Conservation (phyloP, 2,797 vertebrate genomes). For the Mus caroli region DNA sequence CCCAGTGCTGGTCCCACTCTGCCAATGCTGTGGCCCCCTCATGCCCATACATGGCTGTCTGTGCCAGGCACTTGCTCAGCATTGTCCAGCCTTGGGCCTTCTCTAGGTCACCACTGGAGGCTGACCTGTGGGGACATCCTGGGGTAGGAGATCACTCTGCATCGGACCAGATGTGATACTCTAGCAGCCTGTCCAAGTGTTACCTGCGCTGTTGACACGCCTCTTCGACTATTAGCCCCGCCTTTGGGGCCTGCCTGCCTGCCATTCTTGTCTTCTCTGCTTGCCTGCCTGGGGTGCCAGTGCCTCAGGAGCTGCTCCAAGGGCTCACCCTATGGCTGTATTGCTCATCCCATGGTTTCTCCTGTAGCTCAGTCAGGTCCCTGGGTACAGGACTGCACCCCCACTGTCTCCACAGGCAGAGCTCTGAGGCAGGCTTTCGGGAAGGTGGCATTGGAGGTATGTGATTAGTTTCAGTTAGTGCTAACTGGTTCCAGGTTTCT, state of each 20-base stretch:
- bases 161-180: background rate
- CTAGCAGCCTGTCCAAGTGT: background rate
- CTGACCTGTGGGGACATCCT: background rate
- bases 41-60: background rate
- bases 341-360: too few species aligned
- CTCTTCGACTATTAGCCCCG: background rate
- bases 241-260: too few species aligned
- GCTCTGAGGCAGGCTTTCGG: background rate
- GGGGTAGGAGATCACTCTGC: background rate
- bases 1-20: background rate
- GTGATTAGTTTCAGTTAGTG: background rate
- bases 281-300: background rate
- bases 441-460: background rate
- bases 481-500: background rate
- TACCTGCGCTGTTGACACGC: background rate
- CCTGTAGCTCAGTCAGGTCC: background rate
- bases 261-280: background rate
- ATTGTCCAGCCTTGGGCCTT: background rate
- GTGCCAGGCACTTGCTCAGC: background rate
- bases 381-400: background rate
- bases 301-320: background rate
- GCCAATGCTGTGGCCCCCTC: background rate
- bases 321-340: background rate
- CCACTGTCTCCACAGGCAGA: background rate
- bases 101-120: background rate